These are phyloP conservation scores for Pocillopora meandrina DNA, from an alignment of 92 coral and sea anemone genomes.

Conservation along the genomic window DNA sequence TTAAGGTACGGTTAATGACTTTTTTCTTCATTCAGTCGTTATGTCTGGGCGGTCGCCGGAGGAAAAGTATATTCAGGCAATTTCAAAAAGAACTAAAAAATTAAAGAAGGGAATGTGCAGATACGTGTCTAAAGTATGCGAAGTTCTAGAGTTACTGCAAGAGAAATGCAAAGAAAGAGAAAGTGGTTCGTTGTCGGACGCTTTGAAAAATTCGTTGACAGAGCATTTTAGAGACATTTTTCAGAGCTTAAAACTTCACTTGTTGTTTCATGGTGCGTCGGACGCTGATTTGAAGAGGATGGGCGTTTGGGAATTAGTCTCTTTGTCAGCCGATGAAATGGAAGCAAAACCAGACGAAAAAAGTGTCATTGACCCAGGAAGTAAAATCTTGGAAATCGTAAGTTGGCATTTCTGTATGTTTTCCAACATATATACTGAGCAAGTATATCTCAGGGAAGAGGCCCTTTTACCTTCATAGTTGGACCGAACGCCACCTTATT, in stretches of 20 bases:
- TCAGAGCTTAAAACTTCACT: slow-evolving; percentile 17
- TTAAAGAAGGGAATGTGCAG: background rate
- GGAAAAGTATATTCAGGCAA: background rate
- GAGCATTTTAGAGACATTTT: background rate
- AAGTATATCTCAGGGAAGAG: too few relatives aligned
- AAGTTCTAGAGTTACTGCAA: background rate
- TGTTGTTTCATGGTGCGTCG: background rate
- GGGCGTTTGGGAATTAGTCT: too few relatives aligned
- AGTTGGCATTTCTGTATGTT: too few relatives aligned
- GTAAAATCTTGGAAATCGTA: too few relatives aligned
- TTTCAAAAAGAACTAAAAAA: background rate
- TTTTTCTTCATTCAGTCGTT: too few relatives aligned
- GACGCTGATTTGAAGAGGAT: background rate
- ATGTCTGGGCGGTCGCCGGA: background rate
- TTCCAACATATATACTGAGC: too few relatives aligned
- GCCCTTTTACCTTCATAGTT: too few relatives aligned
- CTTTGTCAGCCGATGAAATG: too few relatives aligned
- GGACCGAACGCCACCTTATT: too few relatives aligned
- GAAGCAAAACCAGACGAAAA: too few relatives aligned
- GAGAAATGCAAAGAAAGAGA: background rate
- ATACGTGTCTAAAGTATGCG: background rate
- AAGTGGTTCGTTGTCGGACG: background rate
- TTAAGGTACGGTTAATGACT: too few relatives aligned
- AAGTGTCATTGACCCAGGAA: too few relatives aligned
- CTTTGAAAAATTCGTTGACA: background rate